Conservation (phyloP, 2,113 vertebrate species). For the Myiagra hebetior region DNA sequence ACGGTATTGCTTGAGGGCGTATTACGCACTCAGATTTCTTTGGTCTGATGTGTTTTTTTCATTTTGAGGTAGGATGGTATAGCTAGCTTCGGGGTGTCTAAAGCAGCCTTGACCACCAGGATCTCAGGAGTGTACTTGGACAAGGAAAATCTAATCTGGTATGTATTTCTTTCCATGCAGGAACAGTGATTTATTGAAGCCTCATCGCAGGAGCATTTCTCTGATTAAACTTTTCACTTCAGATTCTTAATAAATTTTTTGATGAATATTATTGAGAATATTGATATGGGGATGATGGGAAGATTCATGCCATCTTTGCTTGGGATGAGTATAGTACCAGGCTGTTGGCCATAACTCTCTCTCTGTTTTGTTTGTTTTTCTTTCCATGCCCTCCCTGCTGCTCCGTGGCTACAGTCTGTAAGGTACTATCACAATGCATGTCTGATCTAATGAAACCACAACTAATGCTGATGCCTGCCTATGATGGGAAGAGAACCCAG, state of each 20-base stretch:
- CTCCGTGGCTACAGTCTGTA: background rate
- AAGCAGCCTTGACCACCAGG: conserved; percentile 72
- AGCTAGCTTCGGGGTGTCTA: conserved; percentile 68
- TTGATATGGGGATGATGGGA: conserved; percentile 54
- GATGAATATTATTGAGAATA: conserved; percentile 58
- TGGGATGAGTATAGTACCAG: conserved; percentile 46
- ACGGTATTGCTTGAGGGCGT: background rate
- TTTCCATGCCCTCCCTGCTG: background rate
- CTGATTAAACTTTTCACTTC: conserved; percentile 65
- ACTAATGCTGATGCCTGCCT: background rate
- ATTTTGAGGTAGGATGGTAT: conserved; percentile 71
- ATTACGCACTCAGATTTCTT: background rate
- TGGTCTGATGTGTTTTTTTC: background rate
- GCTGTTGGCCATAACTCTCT: background rate
- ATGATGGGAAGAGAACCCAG: background rate
- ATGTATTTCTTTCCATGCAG: conserved; percentile 70
- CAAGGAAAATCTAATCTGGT: conserved; percentile 50
- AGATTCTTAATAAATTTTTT: conserved; percentile 63
- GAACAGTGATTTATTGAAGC: conserved; percentile 66
- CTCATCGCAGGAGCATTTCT: conserved; percentile 64
- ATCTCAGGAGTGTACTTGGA: conserved; percentile 70
- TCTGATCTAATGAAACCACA: background rate
- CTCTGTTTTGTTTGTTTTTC: background rate
- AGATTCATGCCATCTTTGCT: conserved; percentile 51
- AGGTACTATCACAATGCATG: background rate